These are phyloP conservation scores for Dicyrtoma fusca DNA, from an alignment of 2,888 invertebrate species.

Conservation along the genomic window DNA sequence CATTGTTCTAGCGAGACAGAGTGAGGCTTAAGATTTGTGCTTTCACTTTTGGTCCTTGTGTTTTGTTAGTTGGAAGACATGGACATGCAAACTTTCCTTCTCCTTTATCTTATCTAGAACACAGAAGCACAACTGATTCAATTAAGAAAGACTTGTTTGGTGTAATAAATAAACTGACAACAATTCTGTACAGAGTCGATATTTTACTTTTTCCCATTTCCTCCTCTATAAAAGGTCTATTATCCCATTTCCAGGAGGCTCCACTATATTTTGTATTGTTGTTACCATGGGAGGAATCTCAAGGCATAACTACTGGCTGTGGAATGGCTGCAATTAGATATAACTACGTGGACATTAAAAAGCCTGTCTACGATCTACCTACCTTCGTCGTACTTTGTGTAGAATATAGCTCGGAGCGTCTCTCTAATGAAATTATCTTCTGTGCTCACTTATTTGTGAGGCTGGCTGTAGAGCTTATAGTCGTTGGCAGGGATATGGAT, in stretches of 20 bases:
- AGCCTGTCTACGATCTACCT: too few relatives aligned
- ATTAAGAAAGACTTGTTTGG: conserved; percentile 35
- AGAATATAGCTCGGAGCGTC: too few relatives aligned
- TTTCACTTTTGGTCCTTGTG: conserved; percentile 8
- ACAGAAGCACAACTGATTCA: conserved; percentile 29
- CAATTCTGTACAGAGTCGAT: conserved; percentile 26
- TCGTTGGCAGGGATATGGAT: conserved; percentile 27
- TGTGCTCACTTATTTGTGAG: too few relatives aligned
- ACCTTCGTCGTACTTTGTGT: too few relatives aligned
- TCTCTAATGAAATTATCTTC: conserved; percentile 15
- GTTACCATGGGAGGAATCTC: too few relatives aligned
- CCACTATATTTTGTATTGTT: not conserved
- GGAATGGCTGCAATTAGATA: conserved; percentile 20
- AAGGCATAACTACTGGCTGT: too few relatives aligned
- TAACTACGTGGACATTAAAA: too few relatives aligned
- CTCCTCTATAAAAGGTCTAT: not conserved
- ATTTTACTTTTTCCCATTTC: conserved; percentile 23
- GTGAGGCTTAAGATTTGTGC: conserved; percentile 4
- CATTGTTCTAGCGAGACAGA: too few relatives aligned
- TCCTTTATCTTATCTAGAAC: conserved; percentile 34
- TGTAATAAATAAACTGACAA: conserved; percentile 39
- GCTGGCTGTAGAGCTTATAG: too few relatives aligned
- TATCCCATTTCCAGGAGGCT: not conserved
- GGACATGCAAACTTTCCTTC: conserved; percentile 33
- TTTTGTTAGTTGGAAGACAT: too few relatives aligned